Evolutionary conservation across 2,888 invertebrate species (phyloP).

Genomic region (Drosophila anomalata): DNA sequence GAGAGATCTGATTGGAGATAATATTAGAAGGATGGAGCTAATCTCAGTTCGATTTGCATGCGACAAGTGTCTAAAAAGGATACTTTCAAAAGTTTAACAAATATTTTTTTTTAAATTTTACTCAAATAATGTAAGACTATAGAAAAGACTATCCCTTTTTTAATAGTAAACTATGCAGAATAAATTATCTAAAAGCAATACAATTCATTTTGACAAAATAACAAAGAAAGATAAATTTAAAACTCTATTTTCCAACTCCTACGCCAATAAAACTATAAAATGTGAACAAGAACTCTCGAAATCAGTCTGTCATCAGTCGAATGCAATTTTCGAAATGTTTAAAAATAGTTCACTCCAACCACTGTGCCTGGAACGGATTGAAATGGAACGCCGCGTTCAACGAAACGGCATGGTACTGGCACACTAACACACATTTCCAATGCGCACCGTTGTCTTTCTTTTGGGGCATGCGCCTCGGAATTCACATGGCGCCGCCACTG

Average conservation of each 20-base stretch:
- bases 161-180: background rate
- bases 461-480: conserved; percentile 63
- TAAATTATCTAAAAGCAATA: no score
- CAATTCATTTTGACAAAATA: background rate
- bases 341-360: conserved; percentile 42
- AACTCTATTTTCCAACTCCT: background rate
- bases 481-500: conserved; percentile 36
- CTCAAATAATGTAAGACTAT: no score
- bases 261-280: background rate
- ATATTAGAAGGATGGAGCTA: background rate
- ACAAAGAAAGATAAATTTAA: background rate
- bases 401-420: conserved; percentile 40
- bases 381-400: conserved; percentile 33
- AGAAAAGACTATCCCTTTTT: background rate
- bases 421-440: conserved; percentile 74
- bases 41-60: conserved; percentile 49
- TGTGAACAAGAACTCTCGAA: background rate
- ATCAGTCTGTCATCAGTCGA: background rate
- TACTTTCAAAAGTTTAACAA: background rate
- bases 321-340: background rate
- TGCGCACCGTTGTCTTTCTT: conserved; percentile 56
- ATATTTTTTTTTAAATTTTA: background rate
- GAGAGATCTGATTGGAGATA: background rate
- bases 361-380: conserved; percentile 55
- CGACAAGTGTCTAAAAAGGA: conserved; percentile 63